Evolutionary conservation across 2,113 vertebrate species (phyloP).

Genomic region (Orthonyx spaldingii): DNA sequence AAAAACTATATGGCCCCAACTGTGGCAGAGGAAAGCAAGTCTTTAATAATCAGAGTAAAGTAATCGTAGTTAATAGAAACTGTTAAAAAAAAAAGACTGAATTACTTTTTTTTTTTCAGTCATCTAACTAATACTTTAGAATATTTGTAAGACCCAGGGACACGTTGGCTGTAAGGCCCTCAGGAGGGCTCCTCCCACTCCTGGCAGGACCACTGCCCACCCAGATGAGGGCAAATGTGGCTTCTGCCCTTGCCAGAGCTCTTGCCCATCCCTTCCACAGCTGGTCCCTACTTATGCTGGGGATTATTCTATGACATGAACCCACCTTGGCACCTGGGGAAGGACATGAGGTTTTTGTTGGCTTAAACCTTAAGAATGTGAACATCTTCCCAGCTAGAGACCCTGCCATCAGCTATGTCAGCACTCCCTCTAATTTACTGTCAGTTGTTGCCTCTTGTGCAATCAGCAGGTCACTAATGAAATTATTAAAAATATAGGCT

Average conservation of each 20-base stretch:
- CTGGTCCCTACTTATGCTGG: accelerated
- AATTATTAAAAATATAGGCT: background rate
- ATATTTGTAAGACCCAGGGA: background rate
- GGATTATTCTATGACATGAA: background rate
- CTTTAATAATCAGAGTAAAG: background rate
- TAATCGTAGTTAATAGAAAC: background rate
- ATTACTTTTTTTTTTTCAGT: background rate
- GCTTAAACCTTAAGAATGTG: background rate
- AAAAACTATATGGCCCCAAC: background rate
- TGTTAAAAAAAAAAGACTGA: background rate
- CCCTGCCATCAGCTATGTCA: background rate
- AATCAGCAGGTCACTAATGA: background rate
- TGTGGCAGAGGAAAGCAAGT: background rate
- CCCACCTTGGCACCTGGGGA: too few relatives aligned
- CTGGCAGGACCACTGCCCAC: background rate
- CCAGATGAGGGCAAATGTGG: accelerated
- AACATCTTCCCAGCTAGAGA: background rate
- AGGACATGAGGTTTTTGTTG: background rate
- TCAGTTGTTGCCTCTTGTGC: background rate
- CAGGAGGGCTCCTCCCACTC: background rate
- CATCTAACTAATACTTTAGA: background rate
- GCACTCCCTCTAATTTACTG: background rate
- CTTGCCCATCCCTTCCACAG: background rate
- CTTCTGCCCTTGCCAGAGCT: background rate
- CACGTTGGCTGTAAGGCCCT: background rate